These are phyloP conservation scores for Ochotona curzoniae DNA, from an alignment of 2,113 vertebrate genomes.

Conservation along the genomic window DNA sequence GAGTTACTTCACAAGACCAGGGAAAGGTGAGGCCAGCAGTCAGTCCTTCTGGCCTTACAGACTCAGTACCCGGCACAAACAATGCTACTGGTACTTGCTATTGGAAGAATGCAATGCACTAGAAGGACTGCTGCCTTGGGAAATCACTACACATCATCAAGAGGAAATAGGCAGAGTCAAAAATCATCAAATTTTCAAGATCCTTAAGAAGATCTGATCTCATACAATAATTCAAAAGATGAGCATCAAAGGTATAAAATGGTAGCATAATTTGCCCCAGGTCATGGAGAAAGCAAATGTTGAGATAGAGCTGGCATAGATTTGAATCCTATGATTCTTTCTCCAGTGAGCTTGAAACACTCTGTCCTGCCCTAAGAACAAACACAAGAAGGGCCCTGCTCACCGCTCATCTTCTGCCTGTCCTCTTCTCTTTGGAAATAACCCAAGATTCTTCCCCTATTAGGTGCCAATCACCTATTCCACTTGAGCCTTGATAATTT, in stretches of 20 bases:
- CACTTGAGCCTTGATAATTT: constrained; percentile 25
- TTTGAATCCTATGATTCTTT: neutral
- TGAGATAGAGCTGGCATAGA: neutral
- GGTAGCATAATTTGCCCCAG: constrained; percentile 31
- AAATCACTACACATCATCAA: neutral
- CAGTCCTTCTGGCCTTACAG: neutral
- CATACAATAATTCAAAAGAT: constrained; percentile 26
- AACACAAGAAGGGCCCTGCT: neutral
- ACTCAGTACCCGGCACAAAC: neutral
- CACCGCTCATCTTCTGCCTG: neutral
- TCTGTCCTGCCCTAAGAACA: neutral
- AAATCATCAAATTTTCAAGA: constrained; percentile 61
- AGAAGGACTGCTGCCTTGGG: neutral
- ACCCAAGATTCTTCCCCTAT: constrained; percentile 12
- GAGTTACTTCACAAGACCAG: neutral
- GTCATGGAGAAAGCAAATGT: neutral
- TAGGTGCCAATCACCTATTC: constrained; percentile 41
- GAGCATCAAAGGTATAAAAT: constrained; percentile 52
- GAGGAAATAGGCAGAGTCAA: constrained; percentile 47
- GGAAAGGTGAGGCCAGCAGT: neutral
- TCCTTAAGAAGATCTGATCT: neutral
- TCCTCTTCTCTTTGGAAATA: constrained; percentile 31
- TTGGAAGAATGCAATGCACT: neutral
- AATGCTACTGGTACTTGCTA: neutral
- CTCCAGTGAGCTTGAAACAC: neutral